Percentiles rank a stretch among this genome's conserved stretches.
phyloP scores from a whole-genome alignment of 2,888 invertebrate genomes.

The Oxytorus armatus region DNA sequence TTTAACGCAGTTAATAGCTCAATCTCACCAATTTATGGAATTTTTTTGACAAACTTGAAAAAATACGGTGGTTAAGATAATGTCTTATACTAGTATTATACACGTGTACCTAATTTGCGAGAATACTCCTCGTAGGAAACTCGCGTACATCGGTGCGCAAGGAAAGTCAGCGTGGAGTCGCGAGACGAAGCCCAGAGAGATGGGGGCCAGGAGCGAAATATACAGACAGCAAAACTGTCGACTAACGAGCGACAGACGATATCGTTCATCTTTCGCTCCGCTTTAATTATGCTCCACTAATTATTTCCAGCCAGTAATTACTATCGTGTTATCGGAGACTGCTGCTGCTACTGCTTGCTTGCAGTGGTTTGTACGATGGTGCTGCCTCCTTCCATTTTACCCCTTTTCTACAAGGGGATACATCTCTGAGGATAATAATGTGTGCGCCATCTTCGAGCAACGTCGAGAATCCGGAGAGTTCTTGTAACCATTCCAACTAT shows the following conservation, averaged over 20 bases:
- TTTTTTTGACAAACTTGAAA: too few species aligned
- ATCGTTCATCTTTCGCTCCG: conserved; percentile 81
- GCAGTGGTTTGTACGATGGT: conserved; percentile 35
- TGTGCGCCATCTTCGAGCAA: conserved; percentile 63
- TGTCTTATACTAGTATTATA: conserved; percentile 11
- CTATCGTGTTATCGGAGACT: conserved; percentile 81
- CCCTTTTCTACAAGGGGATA: conserved; percentile 75
- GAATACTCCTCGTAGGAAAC: conserved; percentile 14
- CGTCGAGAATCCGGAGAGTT: conserved; percentile 47
- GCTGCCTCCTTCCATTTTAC: conserved; percentile 8
- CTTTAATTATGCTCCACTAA: conserved; percentile 81
- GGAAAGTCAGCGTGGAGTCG: background rate
- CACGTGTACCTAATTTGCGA: conserved; percentile 20
- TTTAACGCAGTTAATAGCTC: too few species aligned
- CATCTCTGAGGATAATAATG: conserved; percentile 78
- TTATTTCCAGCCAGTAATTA: conserved; percentile 81
- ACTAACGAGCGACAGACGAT: conserved; percentile 82
- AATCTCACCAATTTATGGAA: too few species aligned
- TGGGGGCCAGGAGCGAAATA: conserved; percentile 53
- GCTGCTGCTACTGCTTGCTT: conserved; percentile 61
- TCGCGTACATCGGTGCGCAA: background rate
- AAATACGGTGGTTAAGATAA: background rate
- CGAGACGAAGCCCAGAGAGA: conserved; percentile 35
- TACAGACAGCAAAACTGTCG: conserved; percentile 79
- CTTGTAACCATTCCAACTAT: conserved; percentile 36